phyloP scores from a whole-genome alignment of 2,888 invertebrate genomes.

The Apocheima hispidaria region DNA sequence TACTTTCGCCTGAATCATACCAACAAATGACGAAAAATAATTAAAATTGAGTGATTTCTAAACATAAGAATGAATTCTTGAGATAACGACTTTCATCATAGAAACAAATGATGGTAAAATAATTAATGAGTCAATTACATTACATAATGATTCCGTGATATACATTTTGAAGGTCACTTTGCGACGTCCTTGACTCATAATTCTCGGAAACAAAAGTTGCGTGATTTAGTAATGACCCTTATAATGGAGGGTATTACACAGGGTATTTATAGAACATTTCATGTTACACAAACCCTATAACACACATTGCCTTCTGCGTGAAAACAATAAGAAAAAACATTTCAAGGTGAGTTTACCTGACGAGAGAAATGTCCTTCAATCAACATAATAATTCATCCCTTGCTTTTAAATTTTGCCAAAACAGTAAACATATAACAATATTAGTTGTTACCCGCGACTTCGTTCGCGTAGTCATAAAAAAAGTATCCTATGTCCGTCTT shows the following conservation, averaged over 20 bases:
- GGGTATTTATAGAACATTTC: constrained; percentile 31
- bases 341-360: constrained; percentile 5
- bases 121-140: neutral
- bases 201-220: constrained; percentile 27
- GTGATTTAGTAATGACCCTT: constrained; percentile 30
- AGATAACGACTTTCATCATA: too few species aligned
- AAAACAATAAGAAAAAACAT: constrained; percentile 13
- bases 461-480: too few species aligned
- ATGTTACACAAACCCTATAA: constrained; percentile 15
- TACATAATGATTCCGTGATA: constrained; percentile 9
- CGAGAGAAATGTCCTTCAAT: neutral
- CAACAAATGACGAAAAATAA: constrained; percentile 6
- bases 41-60: too few species aligned
- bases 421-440: too few species aligned
- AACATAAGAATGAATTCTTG: too few species aligned
- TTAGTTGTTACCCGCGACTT: too few species aligned
- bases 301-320: constrained; percentile 10
- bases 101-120: constrained; percentile 4
- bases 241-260: constrained; percentile 16
- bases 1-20: constrained; percentile 1
- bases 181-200: constrained; percentile 11
- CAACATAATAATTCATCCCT: neutral
- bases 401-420: too few species aligned
- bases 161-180: neutral
- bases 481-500: too few species aligned